Conservation (phyloP, 2,113 vertebrate species). For the Lates calcarifer region DNA sequence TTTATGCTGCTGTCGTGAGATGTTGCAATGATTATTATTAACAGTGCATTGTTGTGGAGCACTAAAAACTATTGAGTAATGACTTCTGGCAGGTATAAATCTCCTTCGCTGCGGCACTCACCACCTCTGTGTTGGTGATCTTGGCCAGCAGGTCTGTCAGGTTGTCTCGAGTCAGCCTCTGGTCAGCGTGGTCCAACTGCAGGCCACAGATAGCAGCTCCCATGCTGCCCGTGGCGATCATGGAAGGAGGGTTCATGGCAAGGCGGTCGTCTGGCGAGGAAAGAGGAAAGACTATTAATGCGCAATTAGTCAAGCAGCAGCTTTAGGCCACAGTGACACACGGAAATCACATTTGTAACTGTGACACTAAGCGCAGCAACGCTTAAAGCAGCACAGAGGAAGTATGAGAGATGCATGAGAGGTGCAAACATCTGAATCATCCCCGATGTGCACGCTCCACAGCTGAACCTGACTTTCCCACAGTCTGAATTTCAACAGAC, state of each 20-base stretch:
- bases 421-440: conserved; percentile 47
- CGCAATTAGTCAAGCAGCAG: conserved; percentile 32
- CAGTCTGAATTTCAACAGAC: conserved; percentile 71
- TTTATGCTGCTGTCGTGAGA: conserved; percentile 63
- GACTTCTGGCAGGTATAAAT: conserved; percentile 16
- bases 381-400: conserved; percentile 33
- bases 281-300: conserved; percentile 23
- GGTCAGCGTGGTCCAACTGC: conserved; percentile 89
- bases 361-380: conserved; percentile 17
- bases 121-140: conserved; percentile 97
- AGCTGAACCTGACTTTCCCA: conserved; percentile 76
- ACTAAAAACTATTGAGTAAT: conserved; percentile 31
- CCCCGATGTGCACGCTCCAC: conserved; percentile 8
- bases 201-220: conserved; percentile 95
- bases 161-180: conserved; percentile 85
- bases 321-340: conserved; percentile 20
- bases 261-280: conserved; percentile 91
- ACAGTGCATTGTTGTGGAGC: conserved; percentile 38
- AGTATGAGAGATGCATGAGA: conserved; percentile 38
- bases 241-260: conserved; percentile 95
- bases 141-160: conserved; percentile 94
- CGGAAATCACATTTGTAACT: conserved; percentile 26
- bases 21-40: conserved; percentile 51
- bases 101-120: conserved; percentile 79
- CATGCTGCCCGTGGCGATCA: conserved; percentile 97